These are phyloP conservation scores for Plemyria rubiginata DNA, from an alignment of 2,888 invertebrate species.

Conservation along the genomic window DNA sequence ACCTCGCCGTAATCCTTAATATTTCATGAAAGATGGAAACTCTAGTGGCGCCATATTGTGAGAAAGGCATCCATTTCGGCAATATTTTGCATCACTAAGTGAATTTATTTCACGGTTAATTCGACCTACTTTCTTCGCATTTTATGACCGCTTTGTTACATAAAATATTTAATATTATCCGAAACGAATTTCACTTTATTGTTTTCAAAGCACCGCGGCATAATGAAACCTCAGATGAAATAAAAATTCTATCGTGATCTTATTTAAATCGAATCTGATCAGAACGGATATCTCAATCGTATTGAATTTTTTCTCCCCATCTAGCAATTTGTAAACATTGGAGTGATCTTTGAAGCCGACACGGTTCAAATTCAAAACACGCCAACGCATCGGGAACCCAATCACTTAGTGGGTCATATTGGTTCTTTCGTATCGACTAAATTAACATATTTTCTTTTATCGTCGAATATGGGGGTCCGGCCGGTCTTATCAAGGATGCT, in stretches of 20 bases:
- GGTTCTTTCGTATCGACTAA: slow-evolving; percentile 69
- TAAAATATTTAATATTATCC: slow-evolving; percentile 51
- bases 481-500: slow-evolving; percentile 76
- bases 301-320: slow-evolving; percentile 58
- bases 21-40: slow-evolving; percentile 82
- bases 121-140: slow-evolving; percentile 64
- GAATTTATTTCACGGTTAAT: slow-evolving; percentile 72
- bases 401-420: slow-evolving; percentile 84
- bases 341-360: slow-evolving; percentile 59
- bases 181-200: slow-evolving; percentile 47
- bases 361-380: slow-evolving; percentile 77
- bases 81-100: slow-evolving; percentile 78
- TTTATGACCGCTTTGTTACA: slow-evolving; percentile 51
- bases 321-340: slow-evolving; percentile 80
- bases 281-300: slow-evolving; percentile 66
- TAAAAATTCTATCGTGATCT: slow-evolving; percentile 48
- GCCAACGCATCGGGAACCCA: slow-evolving; percentile 73
- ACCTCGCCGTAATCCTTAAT: slow-evolving; percentile 75
- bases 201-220: slow-evolving; percentile 38
- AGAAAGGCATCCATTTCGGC: slow-evolving; percentile 75
- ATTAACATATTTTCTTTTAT: slow-evolving; percentile 84
- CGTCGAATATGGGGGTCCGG: slow-evolving; percentile 74
- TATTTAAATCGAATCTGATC: slow-evolving; percentile 59
- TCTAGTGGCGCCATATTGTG: slow-evolving; percentile 81
- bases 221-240: slow-evolving; percentile 34